Percentiles rank a stretch among this genome's conserved stretches.
Conservation (phyloP, 2,113 vertebrate genomes). For the Urocolius indicus region DNA sequence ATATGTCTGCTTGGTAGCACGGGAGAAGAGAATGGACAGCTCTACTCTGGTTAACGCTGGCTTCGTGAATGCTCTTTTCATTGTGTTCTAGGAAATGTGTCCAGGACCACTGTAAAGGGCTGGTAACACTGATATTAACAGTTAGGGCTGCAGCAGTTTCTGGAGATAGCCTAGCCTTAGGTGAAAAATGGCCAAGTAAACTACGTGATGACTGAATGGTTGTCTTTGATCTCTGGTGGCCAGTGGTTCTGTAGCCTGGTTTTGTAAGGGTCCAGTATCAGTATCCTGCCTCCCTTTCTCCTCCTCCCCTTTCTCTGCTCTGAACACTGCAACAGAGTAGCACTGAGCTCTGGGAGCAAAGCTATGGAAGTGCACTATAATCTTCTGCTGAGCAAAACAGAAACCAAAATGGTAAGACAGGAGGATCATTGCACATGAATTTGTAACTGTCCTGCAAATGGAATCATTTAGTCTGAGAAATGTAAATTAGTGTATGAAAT, state of each 20-base stretch:
- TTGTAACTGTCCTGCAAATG: constrained; percentile 38
- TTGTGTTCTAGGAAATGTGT: not conserved
- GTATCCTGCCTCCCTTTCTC: not conserved
- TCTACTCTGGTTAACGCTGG: not conserved
- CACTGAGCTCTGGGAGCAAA: not conserved
- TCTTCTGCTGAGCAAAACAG: not conserved
- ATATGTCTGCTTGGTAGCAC: not conserved
- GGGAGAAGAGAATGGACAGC: not conserved
- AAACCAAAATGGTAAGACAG: not conserved
- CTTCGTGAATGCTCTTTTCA: not conserved
- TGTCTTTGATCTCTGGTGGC: not conserved
- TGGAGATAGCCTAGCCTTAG: not conserved
- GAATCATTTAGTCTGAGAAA: constrained; percentile 24
- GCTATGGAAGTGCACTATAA: not conserved
- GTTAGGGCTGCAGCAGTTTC: not conserved
- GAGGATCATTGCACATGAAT: not conserved
- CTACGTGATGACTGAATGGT: accelerated
- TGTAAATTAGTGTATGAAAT: constrained; percentile 56
- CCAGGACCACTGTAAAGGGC: not conserved
- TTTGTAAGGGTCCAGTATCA: not conserved
- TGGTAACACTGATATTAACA: not conserved
- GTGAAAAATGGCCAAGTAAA: not conserved
- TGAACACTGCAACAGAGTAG: not conserved
- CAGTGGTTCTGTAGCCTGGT: not conserved
- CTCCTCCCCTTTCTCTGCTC: not conserved